Base-by-base conservation (phyloP, 2,113 vertebrate genomes). In the Sakesphorus luctuosus region DNA sequence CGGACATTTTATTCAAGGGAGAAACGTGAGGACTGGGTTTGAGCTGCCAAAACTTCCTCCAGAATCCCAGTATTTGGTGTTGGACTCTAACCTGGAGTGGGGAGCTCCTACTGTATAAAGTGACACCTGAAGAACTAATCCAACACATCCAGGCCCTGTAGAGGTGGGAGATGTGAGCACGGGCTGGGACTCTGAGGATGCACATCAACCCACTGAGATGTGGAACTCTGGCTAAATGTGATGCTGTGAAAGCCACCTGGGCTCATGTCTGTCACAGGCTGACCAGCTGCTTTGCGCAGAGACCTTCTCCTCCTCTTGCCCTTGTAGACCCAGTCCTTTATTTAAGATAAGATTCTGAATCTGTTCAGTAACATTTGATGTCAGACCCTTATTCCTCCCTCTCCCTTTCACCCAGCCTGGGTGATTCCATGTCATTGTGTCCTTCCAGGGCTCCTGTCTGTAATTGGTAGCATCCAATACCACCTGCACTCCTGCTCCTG, bases 31-130 rank as follows among this genome's bases (percentile, higher is more conserved):
- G 75, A 90, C 83, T 88, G 65, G 53, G 82, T 76, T 56, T 87
- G 82, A 93, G 79, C 87, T 95, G 96, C 97, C 91, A 63, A 75
- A 93, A 31, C 68, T 69, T 78, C 79, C 78, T 84, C 81, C 87
- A 84, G 83, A 86, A 78, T 55, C 55, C 87, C 81, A 46, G 20
- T 58, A 17, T 67, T 78, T 78, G 87, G 56, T 59, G 62, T 52
- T 80, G 93, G 84, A 84, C 83, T 91, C 65, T 12, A 9, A 46
- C 68, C 63, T 44, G 82, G 74, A 95, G 63, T n/a, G 49, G 33
- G 91, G 72, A 93, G 90, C 69, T 94, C 84, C 80, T 66, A 2
- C 86, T 92, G 72, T 85, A 68, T 80, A 61, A 84, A 82, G 38
- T 47, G 68, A 75, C 11, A 26, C 84, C 75, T 85, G 10, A 72